These are phyloP conservation scores for Sesia apiformis DNA, from an alignment of 2,888 invertebrate species.

Conservation along the genomic window DNA sequence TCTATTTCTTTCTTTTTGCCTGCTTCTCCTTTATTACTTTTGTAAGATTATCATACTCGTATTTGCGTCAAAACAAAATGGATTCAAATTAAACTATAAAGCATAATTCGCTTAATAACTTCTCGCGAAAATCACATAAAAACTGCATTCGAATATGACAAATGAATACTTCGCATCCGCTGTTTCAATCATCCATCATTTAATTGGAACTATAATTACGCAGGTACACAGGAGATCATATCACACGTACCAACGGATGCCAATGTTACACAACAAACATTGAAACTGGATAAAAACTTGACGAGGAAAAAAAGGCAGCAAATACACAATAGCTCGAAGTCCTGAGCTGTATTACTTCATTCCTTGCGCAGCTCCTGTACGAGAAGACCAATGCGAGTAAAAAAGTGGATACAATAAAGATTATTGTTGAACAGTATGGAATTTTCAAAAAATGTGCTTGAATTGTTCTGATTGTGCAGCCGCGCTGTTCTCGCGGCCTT, in stretches of 20 bases:
- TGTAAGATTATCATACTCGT: too few relatives aligned
- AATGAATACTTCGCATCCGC: constrained; percentile 32
- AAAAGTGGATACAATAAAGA: neutral
- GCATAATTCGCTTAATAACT: neutral
- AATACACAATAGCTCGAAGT: constrained; percentile 66
- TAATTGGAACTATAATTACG: constrained; percentile 40
- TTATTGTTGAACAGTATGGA: too few relatives aligned
- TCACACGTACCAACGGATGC: constrained; percentile 18
- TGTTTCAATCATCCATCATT: constrained; percentile 26
- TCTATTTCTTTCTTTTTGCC: too few relatives aligned
- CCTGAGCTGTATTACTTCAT: constrained; percentile 66
- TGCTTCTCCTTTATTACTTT: too few relatives aligned
- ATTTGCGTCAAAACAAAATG: too few relatives aligned
- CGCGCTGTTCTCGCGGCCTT: too few relatives aligned
- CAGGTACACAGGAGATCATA: constrained; percentile 29
- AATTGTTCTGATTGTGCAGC: too few relatives aligned
- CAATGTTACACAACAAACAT: constrained; percentile 42
- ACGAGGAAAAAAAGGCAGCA: constrained; percentile 46
- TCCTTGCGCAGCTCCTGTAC: constrained; percentile 43
- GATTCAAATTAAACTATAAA: too few relatives aligned
- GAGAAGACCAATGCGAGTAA: constrained; percentile 23
- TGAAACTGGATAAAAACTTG: constrained; percentile 40
- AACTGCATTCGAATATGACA: constrained; percentile 7
- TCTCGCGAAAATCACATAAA: neutral
- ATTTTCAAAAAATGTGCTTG: too few relatives aligned